Evolutionary conservation across 2,888 invertebrate genomes (phyloP).

Genomic region (Sphaerophoria taeniata): DNA sequence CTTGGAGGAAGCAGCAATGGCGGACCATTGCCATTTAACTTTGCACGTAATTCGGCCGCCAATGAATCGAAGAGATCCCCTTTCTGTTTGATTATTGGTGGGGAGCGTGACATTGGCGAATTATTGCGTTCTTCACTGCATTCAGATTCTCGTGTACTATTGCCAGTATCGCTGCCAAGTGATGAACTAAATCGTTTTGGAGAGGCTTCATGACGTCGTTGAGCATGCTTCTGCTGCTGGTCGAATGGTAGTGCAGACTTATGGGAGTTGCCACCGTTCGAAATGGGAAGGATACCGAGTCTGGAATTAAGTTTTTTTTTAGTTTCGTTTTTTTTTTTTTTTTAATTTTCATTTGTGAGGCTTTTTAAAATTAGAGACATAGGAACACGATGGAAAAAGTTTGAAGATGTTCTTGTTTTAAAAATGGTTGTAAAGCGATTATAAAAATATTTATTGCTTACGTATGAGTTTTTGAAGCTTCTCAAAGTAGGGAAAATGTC

Average conservation of each 20-base stretch:
- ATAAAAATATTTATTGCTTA: no score
- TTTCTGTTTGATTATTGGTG: slow-evolving; percentile 82
- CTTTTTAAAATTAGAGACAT: no score
- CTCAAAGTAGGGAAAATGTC: no score
- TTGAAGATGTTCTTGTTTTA: no score
- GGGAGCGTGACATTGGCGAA: slow-evolving; percentile 81
- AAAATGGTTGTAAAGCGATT: no score
- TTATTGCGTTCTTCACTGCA: slow-evolving; percentile 86
- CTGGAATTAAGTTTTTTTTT: slow-evolving; percentile 35
- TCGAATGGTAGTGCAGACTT: slow-evolving; percentile 71
- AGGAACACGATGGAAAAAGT: no score
- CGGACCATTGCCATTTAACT: slow-evolving; percentile 86
- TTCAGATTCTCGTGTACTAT: slow-evolving; percentile 88
- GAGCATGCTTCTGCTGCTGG: slow-evolving; percentile 74
- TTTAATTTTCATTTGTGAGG: not conserved
- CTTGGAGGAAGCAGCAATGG: slow-evolving; percentile 95
- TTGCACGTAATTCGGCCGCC: slow-evolving; percentile 94
- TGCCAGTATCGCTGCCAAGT: slow-evolving; percentile 89
- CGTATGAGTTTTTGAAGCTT: no score
- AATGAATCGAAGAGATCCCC: slow-evolving; percentile 94
- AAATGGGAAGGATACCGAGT: slow-evolving; percentile 72
- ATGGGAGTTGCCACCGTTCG: slow-evolving; percentile 67
- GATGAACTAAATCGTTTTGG: slow-evolving; percentile 87
- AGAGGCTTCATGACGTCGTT: slow-evolving; percentile 79
- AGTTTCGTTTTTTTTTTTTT: not conserved